phyloP scores from a whole-genome alignment of 2,888 invertebrate genomes.

The Dicycla oo region DNA sequence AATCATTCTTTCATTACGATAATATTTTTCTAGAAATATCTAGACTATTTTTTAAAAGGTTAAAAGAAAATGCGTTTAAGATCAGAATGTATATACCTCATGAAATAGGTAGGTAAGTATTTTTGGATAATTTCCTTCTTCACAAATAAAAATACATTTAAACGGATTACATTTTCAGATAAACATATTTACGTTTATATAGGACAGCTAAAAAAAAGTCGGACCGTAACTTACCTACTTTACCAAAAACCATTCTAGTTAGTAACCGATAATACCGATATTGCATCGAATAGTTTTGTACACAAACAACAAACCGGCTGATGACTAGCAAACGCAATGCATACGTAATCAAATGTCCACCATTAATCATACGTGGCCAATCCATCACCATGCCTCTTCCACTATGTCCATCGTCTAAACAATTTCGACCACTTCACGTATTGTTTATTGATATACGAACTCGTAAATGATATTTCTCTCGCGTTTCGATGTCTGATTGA shows the following conservation, averaged over 20 bases:
- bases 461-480: slow-evolving; percentile 73
- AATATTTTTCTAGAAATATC: no score
- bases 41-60: background rate
- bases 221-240: background rate
- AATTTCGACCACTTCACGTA: slow-evolving; percentile 59
- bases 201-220: background rate
- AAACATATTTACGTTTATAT: no score
- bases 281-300: background rate
- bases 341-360: slow-evolving; percentile 58
- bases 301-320: slow-evolving; percentile 12
- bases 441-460: slow-evolving; percentile 72
- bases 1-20: background rate
- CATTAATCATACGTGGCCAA: slow-evolving; percentile 67
- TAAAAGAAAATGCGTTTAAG: background rate
- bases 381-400: slow-evolving; percentile 63
- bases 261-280: background rate
- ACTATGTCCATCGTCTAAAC: slow-evolving; percentile 65
- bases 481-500: slow-evolving; percentile 62
- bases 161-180: background rate
- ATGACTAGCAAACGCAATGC: slow-evolving; percentile 55
- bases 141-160: background rate
- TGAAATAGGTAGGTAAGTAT: no score
- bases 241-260: background rate
- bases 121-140: background rate
- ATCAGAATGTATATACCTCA: background rate